These are phyloP conservation scores for Crocodylus rhombifer DNA, from an alignment of 2,797 vertebrate genomes.

Conservation along the genomic window DNA sequence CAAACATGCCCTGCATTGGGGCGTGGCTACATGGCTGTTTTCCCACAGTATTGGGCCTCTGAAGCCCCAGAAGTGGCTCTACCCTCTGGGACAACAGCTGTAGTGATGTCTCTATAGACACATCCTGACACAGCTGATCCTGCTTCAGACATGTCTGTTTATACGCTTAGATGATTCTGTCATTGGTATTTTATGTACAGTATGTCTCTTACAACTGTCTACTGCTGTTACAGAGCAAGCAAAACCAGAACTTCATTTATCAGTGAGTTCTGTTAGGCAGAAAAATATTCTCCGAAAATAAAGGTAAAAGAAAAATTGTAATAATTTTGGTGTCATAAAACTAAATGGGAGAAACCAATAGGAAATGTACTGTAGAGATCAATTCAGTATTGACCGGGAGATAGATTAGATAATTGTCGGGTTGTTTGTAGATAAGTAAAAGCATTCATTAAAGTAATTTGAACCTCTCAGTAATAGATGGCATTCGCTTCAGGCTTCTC, in stretches of 20 bases:
- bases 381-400: neutral
- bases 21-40: no score
- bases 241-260: neutral
- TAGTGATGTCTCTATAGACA: no score
- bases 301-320: neutral
- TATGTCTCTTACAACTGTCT: no score
- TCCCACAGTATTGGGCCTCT: no score
- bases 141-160: no score
- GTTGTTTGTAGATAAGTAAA: slow-evolving; percentile 3
- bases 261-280: neutral
- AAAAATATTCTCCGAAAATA: neutral
- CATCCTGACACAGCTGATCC: no score
- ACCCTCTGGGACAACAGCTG: no score
- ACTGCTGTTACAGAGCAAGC: neutral
- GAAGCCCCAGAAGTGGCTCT: no score
- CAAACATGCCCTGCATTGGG: no score
- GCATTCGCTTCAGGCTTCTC: neutral
- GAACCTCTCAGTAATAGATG: neutral
- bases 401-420: neutral
- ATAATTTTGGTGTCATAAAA: neutral
- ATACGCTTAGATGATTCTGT: neutral
- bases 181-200: neutral
- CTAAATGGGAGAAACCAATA: neutral
- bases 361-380: neutral
- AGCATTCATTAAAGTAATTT: neutral